Base-by-base conservation (phyloP, 2,113 vertebrate species). In the Ginglymostoma cirratum region DNA sequence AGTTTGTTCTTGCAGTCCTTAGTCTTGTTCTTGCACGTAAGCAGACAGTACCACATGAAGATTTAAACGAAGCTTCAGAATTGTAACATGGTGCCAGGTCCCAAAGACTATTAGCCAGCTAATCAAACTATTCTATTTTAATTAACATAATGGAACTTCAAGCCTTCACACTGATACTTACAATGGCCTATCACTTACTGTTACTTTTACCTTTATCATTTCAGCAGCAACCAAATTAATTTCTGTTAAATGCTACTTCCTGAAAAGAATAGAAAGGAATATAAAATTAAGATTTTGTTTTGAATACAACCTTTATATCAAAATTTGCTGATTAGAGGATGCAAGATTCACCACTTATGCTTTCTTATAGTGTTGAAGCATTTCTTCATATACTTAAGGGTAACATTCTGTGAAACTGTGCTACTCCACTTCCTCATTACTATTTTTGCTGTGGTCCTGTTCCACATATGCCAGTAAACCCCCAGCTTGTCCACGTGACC, bases 101-200 rank as follows among this genome's bases (percentile, higher is more conserved):
- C 61, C 3, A 90, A 30, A 61, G 52, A 30, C 27, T 61, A 30
- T 3, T 65, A 15, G 30, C 14, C 55, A 90, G 48, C 52, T 55
- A 90, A 90, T 90, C 48, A 90, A 34, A 34, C 27, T 1, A 65
- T 55, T 90, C 24, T 30, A 61, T 65, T 90, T 90, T 55, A 90
- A 65, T 90, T 65, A 90, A 61, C 34, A 90, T 61, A 90, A 90
- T 61, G 27, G 87, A 90, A 52, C 12, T 90, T 90, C 52, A 61
- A 90, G 14, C 17, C 87, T 61, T 61, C 23, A 48, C 52, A 5
- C 12, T 90, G 52, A 61, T 90, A 61, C 61, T 90, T 90, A 61
- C 87, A 90, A 90, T 30, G 61, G 87, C 52, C 52, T 90, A 10
- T 90, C 87, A 90, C 87, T 90, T 65, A 34, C 52, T 90, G 42